Base-by-base conservation (phyloP, 2,888 invertebrate species). In the Caenorhabditis sp. region DNA sequence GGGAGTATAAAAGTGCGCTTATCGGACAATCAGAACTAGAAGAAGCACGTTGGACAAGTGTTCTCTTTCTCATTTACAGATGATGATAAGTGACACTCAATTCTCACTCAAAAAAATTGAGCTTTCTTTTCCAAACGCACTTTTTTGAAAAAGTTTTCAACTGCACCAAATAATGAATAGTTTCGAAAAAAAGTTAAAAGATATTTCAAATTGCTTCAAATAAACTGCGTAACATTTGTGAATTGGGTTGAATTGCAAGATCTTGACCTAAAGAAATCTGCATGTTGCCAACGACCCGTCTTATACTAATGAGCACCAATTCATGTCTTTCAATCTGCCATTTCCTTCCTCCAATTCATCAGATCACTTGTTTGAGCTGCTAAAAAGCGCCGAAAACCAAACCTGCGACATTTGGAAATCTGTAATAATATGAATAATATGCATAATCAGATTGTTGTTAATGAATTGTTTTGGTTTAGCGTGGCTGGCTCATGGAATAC, bases 381-480 rank as follows among this genome's bases (percentile, higher is more conserved):
- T n/a, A n/a, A n/a, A n/a, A n/a, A n/a, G n/a, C n/a, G n/a, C n/a
- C n/a, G n/a, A n/a, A n/a, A n/a, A n/a, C n/a, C n/a, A n/a, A n/a
- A n/a, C n/a, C n/a, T n/a, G n/a, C n/a, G n/a, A n/a, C n/a, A n/a
- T n/a, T n/a, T n/a, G n/a, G n/a, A n/a, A n/a, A n/a, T 22, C 20
- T 18, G 18, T 18, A 47, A 18, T 47, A 18, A 32, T 32, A 9
- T 9, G 2, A 47, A 18, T 32, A 50, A 69, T 26, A 22, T 50
- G 47, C 24, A 18, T 56, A 44, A 72, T 72, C 55, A 28, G 55
- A 65, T 65, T 74, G 56, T 24, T 47, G 18, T 4, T 6, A 47
- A 15, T 77, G 55, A 47, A 69, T 77, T 64, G 69, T 32, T 37
- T 69, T 76, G n/a, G 74, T 58, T 65, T 65, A 32, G n/a, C n/a